Evolutionary conservation across 2,888 invertebrate species (phyloP).

Genomic region (Bibio marci): DNA sequence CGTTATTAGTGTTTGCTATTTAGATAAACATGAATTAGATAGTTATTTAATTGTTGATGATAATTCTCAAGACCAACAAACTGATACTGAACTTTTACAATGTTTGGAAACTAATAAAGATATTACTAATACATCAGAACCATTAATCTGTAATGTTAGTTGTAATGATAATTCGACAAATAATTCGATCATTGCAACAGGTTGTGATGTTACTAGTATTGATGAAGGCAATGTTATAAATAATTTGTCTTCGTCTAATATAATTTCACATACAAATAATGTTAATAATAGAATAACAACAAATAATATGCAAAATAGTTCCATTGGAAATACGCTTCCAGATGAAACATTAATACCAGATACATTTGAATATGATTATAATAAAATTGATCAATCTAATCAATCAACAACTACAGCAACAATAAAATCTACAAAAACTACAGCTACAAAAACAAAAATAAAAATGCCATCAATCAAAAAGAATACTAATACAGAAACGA

Average conservation of each 20-base stretch:
- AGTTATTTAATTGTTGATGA: slow-evolving; percentile 63
- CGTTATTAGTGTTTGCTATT: slow-evolving; percentile 55
- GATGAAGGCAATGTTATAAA: too few relatives aligned
- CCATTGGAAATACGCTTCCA: too few relatives aligned
- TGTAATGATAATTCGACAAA: slow-evolving; percentile 3
- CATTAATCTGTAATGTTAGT: slow-evolving; percentile 4
- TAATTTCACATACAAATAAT: too few relatives aligned
- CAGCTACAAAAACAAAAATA: background rate
- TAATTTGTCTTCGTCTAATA: too few relatives aligned
- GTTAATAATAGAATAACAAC: too few relatives aligned
- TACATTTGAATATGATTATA: too few relatives aligned
- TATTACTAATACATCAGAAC: slow-evolving; percentile 13
- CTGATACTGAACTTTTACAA: slow-evolving; percentile 69
- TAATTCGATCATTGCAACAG: background rate
- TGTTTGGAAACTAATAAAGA: slow-evolving; percentile 44
- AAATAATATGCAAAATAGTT: too few relatives aligned
- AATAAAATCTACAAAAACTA: background rate
- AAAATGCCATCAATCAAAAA: too few relatives aligned
- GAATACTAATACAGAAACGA: too few relatives aligned
- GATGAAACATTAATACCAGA: too few relatives aligned
- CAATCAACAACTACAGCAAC: slow-evolving; percentile 1
- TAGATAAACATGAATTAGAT: slow-evolving; percentile 65
- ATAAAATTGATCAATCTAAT: too few relatives aligned
- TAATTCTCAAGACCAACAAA: slow-evolving; percentile 64
- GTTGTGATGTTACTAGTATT: too few relatives aligned